phyloP scores from a whole-genome alignment of 2,113 vertebrate species.

The Lanius ludovicianus region DNA sequence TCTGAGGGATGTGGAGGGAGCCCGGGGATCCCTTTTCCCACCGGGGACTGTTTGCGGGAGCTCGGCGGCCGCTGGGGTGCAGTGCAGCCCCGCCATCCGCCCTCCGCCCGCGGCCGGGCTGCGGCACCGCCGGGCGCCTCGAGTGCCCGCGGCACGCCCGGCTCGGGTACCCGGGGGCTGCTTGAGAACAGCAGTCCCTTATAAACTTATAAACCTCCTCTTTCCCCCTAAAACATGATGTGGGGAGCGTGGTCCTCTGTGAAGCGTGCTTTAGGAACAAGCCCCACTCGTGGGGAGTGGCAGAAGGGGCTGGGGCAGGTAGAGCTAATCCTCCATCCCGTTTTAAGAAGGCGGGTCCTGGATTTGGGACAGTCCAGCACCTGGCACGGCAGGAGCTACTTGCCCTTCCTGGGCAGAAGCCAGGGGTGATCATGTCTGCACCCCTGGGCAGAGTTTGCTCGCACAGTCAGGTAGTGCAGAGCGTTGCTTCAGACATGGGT shows the following conservation, averaged over 20 bases:
- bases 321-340: background rate
- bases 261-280: background rate
- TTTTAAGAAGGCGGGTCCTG: background rate
- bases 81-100: background rate
- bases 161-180: rapidly evolving
- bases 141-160: rapidly evolving
- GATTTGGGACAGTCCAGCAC: background rate
- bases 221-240: background rate
- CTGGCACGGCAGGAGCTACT: background rate
- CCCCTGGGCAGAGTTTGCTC: background rate
- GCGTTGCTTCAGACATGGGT: background rate
- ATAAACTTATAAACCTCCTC: rapidly evolving
- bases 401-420: background rate
- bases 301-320: background rate
- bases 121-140: background rate
- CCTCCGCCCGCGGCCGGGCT: background rate
- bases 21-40: background rate
- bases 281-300: rapidly evolving
- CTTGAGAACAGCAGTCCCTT: background rate
- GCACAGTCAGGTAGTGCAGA: background rate
- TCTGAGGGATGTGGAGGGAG: background rate
- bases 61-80: background rate
- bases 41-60: background rate
- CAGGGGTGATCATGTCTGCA: background rate
- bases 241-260: rapidly evolving